These are phyloP conservation scores for Psilopsiagon aymara DNA, from an alignment of 2,113 vertebrate species.

Conservation along the genomic window DNA sequence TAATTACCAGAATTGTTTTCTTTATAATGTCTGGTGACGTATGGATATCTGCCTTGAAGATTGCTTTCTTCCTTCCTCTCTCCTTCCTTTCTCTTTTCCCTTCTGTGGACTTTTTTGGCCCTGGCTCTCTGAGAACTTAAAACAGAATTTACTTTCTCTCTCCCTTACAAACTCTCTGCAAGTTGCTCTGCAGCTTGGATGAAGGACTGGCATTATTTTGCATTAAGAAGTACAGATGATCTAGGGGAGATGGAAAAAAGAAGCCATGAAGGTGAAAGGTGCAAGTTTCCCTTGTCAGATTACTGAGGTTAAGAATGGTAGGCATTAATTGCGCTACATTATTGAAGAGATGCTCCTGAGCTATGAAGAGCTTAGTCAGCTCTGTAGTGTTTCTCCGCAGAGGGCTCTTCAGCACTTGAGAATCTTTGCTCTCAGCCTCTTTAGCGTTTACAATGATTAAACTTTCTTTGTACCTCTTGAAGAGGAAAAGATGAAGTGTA, in stretches of 20 bases:
- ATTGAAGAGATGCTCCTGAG: neutral
- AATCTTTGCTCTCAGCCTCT: neutral
- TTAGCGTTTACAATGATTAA: neutral
- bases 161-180: neutral
- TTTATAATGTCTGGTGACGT: neutral
- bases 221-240: neutral
- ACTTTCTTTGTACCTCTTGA: neutral
- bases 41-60: neutral
- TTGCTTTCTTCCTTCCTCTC: neutral
- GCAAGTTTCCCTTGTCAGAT: neutral
- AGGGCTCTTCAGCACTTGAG: neutral
- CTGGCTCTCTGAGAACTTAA: neutral
- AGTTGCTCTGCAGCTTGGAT: neutral
- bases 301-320: neutral
- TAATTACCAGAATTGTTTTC: neutral
- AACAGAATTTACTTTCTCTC: neutral
- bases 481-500: neutral
- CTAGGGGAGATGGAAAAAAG: neutral
- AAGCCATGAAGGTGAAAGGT: neutral
- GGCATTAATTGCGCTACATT: neutral
- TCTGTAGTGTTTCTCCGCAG: neutral
- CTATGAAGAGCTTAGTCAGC: neutral
- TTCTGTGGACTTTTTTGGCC: neutral
- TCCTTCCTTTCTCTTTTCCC: accelerated
- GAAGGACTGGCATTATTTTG: neutral